Evolutionary conservation across 2,113 vertebrate genomes (phyloP).

Genomic region (Pseudois nayaur): DNA sequence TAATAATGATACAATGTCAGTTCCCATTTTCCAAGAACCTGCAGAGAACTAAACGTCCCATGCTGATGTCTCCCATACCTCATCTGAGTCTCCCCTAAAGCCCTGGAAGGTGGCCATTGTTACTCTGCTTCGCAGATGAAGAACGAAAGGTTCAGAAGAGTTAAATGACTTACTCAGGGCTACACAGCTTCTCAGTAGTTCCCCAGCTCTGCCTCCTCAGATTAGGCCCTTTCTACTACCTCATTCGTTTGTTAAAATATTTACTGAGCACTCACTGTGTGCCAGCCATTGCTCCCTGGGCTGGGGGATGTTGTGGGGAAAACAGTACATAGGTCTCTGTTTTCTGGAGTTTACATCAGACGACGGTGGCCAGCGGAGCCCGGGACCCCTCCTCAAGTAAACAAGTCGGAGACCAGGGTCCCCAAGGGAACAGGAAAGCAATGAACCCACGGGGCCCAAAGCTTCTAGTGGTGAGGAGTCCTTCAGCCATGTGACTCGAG

Average conservation of each 20-base stretch:
- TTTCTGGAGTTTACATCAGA: background rate
- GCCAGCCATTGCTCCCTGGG: background rate
- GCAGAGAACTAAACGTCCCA: rapidly evolving
- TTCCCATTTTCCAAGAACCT: background rate
- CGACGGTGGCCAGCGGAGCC: rapidly evolving
- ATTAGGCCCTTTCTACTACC: background rate
- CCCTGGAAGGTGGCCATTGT: background rate
- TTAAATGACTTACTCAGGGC: background rate
- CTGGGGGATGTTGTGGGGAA: background rate
- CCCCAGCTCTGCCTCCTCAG: background rate
- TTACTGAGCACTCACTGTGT: background rate
- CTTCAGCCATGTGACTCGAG: background rate
- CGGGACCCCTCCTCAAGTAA: background rate
- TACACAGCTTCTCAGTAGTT: background rate
- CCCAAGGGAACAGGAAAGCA: background rate
- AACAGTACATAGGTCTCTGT: background rate
- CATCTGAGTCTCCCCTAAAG: background rate
- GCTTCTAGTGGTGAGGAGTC: background rate
- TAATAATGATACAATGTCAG: background rate
- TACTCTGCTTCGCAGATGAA: background rate
- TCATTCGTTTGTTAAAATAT: background rate
- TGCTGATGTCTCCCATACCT: rapidly evolving
- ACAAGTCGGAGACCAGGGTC: background rate
- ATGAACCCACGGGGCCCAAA: background rate
- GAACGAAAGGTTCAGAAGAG: background rate